Percentiles rank a stretch among this genome's conserved stretches.
Conservation (phyloP, 2,888 invertebrate species). For the Volucella inflata region DNA sequence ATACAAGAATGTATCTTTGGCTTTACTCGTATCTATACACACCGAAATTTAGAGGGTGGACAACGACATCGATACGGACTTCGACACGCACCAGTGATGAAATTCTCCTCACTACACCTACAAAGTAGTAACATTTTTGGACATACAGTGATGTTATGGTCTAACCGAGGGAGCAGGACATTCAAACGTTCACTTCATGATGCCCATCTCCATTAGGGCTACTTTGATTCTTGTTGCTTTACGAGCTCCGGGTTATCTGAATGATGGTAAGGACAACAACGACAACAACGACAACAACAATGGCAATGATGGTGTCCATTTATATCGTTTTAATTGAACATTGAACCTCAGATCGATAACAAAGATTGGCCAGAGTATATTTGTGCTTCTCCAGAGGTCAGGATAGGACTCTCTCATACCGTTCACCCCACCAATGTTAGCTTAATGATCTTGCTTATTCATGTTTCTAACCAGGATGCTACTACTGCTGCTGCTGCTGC, state of each 20-base stretch:
- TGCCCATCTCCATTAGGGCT: conserved; percentile 12
- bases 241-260: conserved; percentile 8
- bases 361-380: conserved; percentile 61
- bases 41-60: conserved; percentile 15
- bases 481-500: conserved; percentile 19
- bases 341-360: conserved; percentile 71
- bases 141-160: conserved; percentile 54
- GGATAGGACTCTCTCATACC: conserved; percentile 11
- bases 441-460: conserved; percentile 69
- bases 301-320: conserved; percentile 61
- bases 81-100: conserved; percentile 54
- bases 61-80: background rate
- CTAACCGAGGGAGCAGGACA: conserved; percentile 35
- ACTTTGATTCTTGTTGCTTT: conserved; percentile 17
- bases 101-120: background rate
- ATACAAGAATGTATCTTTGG: too few species aligned
- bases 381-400: conserved; percentile 54
- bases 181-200: conserved; percentile 6
- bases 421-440: conserved; percentile 17
- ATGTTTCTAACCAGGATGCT: conserved; percentile 48
- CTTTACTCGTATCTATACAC: background rate
- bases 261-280: conserved; percentile 39
- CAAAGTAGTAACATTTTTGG: conserved; percentile 4
- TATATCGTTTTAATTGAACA: conserved; percentile 71
- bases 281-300: conserved; percentile 18